Evolutionary conservation across 1,140 invertebrate species (phyloP).

Genomic region (Oreohelix idahoensis): DNA sequence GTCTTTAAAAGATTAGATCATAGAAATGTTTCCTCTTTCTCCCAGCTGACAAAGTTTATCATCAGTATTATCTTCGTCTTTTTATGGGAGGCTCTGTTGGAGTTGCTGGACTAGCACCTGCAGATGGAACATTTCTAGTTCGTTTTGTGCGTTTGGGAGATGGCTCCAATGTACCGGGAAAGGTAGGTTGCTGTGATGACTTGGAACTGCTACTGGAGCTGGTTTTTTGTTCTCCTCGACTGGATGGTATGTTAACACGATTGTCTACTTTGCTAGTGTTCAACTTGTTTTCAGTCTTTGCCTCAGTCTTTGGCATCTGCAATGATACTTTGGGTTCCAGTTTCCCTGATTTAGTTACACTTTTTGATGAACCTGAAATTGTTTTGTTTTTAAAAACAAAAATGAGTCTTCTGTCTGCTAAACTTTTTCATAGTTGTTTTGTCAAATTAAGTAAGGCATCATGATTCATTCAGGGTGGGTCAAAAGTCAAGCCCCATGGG

Average conservation of each 20-base stretch:
- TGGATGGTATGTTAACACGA: not conserved
- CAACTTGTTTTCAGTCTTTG: constrained; percentile 16
- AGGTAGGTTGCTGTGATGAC: constrained; percentile 42
- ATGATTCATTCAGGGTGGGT: too few relatives aligned
- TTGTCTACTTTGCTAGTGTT: constrained; percentile 25
- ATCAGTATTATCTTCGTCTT: constrained; percentile 46
- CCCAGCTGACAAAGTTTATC: not conserved
- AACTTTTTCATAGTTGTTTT: too few relatives aligned
- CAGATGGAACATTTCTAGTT: constrained; percentile 58
- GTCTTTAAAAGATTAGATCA: too few relatives aligned
- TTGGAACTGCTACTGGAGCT: constrained; percentile 21
- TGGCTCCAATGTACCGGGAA: constrained; percentile 53
- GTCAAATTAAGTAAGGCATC: too few relatives aligned
- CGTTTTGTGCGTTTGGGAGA: constrained; percentile 66
- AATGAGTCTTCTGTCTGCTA: too few relatives aligned
- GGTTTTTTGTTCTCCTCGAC: not conserved
- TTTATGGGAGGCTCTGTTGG: constrained; percentile 54
- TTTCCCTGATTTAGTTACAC: not conserved
- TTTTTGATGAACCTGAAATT: constrained; percentile 11
- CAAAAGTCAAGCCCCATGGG: too few relatives aligned
- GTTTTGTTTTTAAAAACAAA: too few relatives aligned
- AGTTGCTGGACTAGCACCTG: constrained; percentile 59
- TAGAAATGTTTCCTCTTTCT: too few relatives aligned
- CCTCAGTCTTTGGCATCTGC: not conserved
- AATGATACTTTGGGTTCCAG: not conserved